Conservation (phyloP, 30 jellyfish, hydroid and myxozoan species). For the Aurelia sp. region DNA sequence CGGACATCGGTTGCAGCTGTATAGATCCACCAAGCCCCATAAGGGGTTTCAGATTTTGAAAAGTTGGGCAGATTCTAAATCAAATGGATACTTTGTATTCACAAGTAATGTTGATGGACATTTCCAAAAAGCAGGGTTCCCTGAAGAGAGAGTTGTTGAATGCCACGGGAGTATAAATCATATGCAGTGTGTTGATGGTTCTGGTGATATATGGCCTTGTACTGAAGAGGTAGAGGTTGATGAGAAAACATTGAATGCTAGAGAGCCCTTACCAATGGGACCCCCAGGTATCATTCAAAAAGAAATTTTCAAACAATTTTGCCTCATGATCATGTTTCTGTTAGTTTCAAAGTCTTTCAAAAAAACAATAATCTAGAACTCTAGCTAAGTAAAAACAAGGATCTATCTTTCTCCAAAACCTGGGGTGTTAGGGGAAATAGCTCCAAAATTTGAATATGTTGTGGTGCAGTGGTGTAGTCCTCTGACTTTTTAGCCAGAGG, state of each 20-base stretch:
- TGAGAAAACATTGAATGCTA: conserved; percentile 56
- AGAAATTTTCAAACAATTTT: background rate
- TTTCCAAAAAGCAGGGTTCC: conserved; percentile 77
- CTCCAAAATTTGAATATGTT: no score
- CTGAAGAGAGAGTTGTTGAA: conserved; percentile 61
- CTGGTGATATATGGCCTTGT: conserved; percentile 70
- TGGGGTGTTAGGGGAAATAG: no score
- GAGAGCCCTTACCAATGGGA: conserved; percentile 71
- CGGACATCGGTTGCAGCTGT: conserved; percentile 71
- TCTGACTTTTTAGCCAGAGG: no score
- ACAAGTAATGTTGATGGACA: conserved; percentile 95
- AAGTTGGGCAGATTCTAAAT: conserved; percentile 57
- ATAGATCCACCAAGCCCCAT: conserved; percentile 73
- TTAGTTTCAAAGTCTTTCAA: no score
- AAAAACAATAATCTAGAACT: no score
- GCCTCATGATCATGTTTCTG: background rate
- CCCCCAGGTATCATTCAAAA: conserved; percentile 75
- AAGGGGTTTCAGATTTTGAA: conserved; percentile 68
- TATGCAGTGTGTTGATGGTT: conserved; percentile 46
- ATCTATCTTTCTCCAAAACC: no score
- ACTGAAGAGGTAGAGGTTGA: conserved; percentile 49
- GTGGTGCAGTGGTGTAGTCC: no score
- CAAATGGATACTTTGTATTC: conserved; percentile 57
- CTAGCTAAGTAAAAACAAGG: no score
- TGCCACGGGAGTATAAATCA: conserved; percentile 69